phyloP scores from a whole-genome alignment of 2,797 vertebrate genomes.

The Spizella passerina region DNA sequence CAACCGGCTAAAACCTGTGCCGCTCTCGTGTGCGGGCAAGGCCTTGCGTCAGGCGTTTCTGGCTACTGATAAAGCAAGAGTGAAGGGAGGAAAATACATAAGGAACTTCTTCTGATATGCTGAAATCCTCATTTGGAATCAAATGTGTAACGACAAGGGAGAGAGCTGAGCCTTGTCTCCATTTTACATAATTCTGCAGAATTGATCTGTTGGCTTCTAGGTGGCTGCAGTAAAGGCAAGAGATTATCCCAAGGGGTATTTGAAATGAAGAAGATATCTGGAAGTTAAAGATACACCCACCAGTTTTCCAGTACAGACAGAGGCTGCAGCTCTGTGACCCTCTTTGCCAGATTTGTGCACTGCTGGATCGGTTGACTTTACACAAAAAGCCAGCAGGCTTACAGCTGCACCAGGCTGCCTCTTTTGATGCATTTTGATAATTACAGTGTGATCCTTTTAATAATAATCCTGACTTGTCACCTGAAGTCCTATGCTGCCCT shows the following conservation, averaged over 20 bases:
- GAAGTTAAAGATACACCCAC: not conserved
- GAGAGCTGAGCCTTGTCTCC: not conserved
- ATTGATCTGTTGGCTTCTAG: not conserved
- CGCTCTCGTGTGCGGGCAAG: fast-evolving
- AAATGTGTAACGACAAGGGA: not conserved
- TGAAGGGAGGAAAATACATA: fast-evolving
- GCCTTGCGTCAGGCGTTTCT: not conserved
- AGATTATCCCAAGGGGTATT: not conserved
- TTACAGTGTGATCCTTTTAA: not conserved
- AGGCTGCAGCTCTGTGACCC: not conserved
- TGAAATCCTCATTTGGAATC: not conserved
- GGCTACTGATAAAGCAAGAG: not conserved
- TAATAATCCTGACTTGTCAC: not conserved
- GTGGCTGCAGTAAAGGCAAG: not conserved
- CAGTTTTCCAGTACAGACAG: not conserved
- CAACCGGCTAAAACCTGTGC: not conserved
- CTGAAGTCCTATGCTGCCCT: not conserved
- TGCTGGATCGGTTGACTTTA: not conserved
- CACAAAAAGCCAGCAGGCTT: not conserved
- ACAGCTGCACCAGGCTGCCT: not conserved
- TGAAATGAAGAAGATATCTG: not conserved
- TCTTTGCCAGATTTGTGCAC: not conserved
- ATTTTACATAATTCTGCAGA: not conserved
- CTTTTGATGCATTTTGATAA: not conserved
- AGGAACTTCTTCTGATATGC: not conserved